A percentile compares a stretch with the other conserved stretches of the same genome.
Conservation (phyloP, 35 echinoderm and acorn worm species). For the Diadema setosum region DNA sequence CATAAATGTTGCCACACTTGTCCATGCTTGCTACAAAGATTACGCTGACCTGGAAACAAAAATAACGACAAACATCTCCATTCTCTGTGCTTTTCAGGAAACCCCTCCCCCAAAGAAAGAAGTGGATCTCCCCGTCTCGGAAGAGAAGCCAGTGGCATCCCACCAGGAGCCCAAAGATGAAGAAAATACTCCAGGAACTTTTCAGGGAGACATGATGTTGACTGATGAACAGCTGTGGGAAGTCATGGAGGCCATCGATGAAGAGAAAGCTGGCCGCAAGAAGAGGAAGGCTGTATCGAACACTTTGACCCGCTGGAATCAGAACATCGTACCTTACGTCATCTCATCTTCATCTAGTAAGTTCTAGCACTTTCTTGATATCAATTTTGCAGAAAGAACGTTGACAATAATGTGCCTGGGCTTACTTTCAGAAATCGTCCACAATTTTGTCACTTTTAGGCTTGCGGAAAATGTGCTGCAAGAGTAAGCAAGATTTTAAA, state of each 20-base stretch:
- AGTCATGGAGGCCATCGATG: neutral
- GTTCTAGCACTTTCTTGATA: neutral
- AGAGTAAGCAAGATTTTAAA: no score
- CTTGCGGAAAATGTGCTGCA: no score
- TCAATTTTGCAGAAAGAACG: neutral
- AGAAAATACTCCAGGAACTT: neutral
- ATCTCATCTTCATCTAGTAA: neutral
- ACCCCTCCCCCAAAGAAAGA: neutral
- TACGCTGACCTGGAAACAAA: no score
- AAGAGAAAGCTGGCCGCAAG: neutral
- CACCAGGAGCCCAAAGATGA: neutral
- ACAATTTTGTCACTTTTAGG: no score
- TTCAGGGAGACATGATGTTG: conserved; percentile 18
- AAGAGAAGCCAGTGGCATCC: no score
- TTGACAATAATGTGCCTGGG: no score
- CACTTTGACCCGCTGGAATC: neutral
- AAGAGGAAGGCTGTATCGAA: conserved; percentile 4
- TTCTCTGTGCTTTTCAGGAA: neutral
- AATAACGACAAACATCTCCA: no score
- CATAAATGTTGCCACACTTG: no score
- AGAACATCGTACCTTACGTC: neutral
- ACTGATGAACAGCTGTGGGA: neutral
- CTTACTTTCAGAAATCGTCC: no score
- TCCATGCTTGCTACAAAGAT: no score
- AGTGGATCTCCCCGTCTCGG: neutral